phyloP scores from a whole-genome alignment of 2,113 vertebrate genomes.

The Xerus inauris region DNA sequence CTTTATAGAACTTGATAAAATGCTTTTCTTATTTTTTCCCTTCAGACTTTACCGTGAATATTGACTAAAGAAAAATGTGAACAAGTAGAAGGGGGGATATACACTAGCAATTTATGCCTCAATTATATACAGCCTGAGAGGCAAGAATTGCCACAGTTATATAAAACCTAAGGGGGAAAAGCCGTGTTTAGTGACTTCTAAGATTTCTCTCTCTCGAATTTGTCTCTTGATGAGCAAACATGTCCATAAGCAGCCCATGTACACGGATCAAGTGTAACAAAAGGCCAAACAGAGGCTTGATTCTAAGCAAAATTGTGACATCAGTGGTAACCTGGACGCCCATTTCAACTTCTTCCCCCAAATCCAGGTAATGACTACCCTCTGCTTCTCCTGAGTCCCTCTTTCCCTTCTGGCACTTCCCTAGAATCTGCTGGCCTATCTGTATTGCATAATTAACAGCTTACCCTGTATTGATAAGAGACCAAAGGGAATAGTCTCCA shows the following conservation, averaged over 20 bases:
- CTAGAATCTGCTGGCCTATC: not conserved
- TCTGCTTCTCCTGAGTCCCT: not conserved
- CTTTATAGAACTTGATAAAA: conserved; percentile 13
- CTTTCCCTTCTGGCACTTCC: not conserved
- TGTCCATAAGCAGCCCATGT: not conserved
- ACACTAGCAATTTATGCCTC: not conserved
- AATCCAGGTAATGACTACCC: not conserved
- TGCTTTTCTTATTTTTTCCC: not conserved
- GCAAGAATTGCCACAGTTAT: not conserved
- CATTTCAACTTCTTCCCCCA: not conserved
- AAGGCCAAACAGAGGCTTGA: too few species aligned
- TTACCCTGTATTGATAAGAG: not conserved
- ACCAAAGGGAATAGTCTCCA: not conserved
- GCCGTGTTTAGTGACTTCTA: not conserved
- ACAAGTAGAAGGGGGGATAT: not conserved
- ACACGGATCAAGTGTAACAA: not conserved
- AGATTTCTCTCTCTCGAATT: not conserved
- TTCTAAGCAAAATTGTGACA: not conserved
- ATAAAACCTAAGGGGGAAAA: not conserved
- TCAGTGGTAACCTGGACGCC: not conserved
- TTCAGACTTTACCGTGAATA: not conserved
- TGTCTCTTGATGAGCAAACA: not conserved
- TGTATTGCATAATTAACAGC: not conserved
- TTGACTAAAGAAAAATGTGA: not conserved
- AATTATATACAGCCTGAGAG: not conserved